A percentile compares a stretch with the other conserved stretches of the same genome.
phyloP scores from a whole-genome alignment of 2,113 vertebrate genomes.

The Rhynchomys soricoides region DNA sequence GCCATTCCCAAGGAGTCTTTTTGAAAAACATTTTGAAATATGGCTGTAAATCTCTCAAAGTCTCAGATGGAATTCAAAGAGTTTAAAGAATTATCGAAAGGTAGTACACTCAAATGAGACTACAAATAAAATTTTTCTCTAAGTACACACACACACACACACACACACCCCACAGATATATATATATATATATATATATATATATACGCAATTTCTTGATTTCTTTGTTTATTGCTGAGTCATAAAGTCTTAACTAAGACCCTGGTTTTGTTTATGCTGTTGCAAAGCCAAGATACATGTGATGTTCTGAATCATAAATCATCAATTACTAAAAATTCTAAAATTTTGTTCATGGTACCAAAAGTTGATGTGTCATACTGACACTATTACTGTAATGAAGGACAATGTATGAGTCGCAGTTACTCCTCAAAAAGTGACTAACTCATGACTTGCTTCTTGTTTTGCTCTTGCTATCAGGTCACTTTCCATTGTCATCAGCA shows the following conservation, averaged over 20 bases:
- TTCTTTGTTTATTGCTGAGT: not conserved
- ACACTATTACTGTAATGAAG: not conserved
- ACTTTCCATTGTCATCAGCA: constrained; percentile 6
- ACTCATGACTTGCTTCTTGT: constrained; percentile 22
- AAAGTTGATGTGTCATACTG: not conserved
- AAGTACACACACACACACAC: not conserved
- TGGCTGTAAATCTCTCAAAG: not conserved
- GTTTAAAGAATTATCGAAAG: constrained; percentile 9
- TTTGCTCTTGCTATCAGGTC: not conserved
- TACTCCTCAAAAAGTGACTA: not conserved
- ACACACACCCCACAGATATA: not conserved
- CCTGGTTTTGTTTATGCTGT: not conserved
- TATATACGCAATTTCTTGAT: not conserved
- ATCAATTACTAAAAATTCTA: constrained; percentile 6
- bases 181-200: not conserved
- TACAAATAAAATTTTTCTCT: constrained; percentile 7
- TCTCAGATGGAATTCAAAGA: not conserved
- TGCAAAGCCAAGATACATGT: not conserved
- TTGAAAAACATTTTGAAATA: constrained; percentile 2
- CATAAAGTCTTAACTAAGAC: not conserved
- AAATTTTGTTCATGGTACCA: not conserved
- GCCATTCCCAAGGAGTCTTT: not conserved
- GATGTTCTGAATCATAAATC: not conserved
- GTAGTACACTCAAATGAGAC: not conserved
- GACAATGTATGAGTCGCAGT: not conserved